Base-by-base conservation (phyloP, 1,140 invertebrate species). In the Cardiocondyla obscurior region DNA sequence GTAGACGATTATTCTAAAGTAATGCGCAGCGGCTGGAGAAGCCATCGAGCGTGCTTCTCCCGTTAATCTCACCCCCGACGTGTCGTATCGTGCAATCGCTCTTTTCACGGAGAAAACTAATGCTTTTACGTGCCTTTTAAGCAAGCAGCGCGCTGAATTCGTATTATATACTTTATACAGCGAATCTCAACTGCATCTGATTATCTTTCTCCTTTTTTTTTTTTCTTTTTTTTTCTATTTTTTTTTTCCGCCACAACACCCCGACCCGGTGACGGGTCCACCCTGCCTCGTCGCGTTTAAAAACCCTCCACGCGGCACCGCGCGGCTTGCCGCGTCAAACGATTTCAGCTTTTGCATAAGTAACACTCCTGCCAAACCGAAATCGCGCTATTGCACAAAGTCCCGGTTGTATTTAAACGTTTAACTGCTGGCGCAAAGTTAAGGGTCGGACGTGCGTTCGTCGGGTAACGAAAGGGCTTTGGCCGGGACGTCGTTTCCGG, bases 71-170 rank as follows among this genome's bases (percentile, higher is more conserved):
- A n/a, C n/a, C 76, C 74, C 74, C 55, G 12, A 39, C 65, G 72
- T 30, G 72, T 85, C 84, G 33, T 77, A 77, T 88, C 58, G 87
- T 86, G 86, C 87, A 88, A 89, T 89, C 67, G 33, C 74, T 88
- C 87, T 83, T 86, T 89, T 89, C 74, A 82, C 77, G 51, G 74
- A 73, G 79, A 81, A 46, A 88, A 89, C 87, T 82, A 53, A 86
- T 62, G 58, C 85, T 89, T 88, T 89, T 89, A 89, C 64, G 87
- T 89, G 87, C 87, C 87, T 89, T 84, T 88, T 88, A 84, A 82
- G 81, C 79, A 81, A 62, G 81, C 85, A 89, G 69, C 84, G 77
- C 62, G 72, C 88, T 89, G 76, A 86, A 88, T 89, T 89, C 64
- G 39, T 49, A 49, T 22, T 62, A n/a, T 77, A 49, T 86, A 79